Base-by-base conservation (phyloP, 2,888 invertebrate genomes). In the Saturnia pavonia region DNA sequence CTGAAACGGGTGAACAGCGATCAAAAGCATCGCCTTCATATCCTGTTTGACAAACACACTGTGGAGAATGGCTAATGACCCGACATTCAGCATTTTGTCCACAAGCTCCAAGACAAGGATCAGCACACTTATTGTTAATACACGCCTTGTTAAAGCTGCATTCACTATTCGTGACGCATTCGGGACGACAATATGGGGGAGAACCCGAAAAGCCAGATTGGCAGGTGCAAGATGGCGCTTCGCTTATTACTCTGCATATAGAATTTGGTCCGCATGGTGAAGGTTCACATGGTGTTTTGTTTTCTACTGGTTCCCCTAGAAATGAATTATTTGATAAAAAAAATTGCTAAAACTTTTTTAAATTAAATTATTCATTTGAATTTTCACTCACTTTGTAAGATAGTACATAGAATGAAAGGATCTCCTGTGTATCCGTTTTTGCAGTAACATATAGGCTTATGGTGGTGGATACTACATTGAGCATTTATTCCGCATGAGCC, bases 401-500 rank as follows among this genome's bases (percentile, higher is more conserved):
- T 71, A 68, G 79, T 75, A 87, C 97, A 97, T 80, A 95, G 95
- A 12, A 95, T 94, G 82, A 97, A 97, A 67, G 98, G 97, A 95
- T 98, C 96, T 25, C 98, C 98, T n/a, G 96, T 94, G 80, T 94
- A 95, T 70, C 95, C 95, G 72, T 91, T 93, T 72, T 96, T 96
- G 82, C 98, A 98, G 76, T 95, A 96, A 84, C 98, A 98, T 69
- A 97, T 96, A 0, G 98, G 97, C 84, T 96, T 97, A 86, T 98
- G 98, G 83, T 97, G 97, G 74, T 97, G 95, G 1, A 97, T 96
- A 80, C 95, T 95, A 82, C 98, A 98, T 76, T 96, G 92, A 0
- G 98, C 97, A 69, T 95, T 95, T 76, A 96, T 94, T 73, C 98
- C 97, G 76, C 98, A 98, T 16, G 96, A 95, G 54, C 97, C 97